A percentile compares a stretch with the other conserved stretches of the same genome.
These are phyloP conservation scores for Zosterops japonicus DNA, from an alignment of 2,113 vertebrate species.

Conservation along the genomic window DNA sequence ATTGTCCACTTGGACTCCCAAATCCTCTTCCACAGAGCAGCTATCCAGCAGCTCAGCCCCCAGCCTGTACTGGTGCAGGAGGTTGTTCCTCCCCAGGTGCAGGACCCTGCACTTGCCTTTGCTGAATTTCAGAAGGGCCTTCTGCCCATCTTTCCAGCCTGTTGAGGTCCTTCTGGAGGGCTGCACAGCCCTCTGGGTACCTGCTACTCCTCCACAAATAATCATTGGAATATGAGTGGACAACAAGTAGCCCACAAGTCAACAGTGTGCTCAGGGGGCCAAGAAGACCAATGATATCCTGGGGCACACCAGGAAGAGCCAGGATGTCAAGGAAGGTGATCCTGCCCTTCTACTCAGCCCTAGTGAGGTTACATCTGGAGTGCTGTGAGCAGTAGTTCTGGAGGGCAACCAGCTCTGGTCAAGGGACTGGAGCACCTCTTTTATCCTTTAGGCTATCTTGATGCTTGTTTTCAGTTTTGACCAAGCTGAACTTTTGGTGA, in stretches of 20 bases:
- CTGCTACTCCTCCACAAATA: neutral
- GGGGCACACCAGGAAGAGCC: neutral
- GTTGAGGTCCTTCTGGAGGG: neutral
- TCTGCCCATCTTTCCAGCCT: neutral
- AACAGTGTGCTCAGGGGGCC: neutral
- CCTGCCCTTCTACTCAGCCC: neutral
- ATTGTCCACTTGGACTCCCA: neutral
- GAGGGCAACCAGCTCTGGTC: neutral
- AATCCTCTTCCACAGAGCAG: neutral
- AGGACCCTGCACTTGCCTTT: neutral
- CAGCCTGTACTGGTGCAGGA: accelerated
- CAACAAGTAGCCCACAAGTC: neutral
- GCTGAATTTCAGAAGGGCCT: neutral
- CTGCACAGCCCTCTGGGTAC: neutral
- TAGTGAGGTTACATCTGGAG: neutral
- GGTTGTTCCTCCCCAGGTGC: neutral
- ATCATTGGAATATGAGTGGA: neutral
- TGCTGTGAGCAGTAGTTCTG: neutral
- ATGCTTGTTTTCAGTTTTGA: neutral
- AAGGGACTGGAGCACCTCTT: neutral
- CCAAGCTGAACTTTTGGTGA: neutral
- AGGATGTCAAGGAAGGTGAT: neutral
- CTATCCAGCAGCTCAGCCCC: neutral
- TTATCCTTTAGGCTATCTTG: neutral
- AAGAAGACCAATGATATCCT: neutral